Evolutionary conservation across 2,888 invertebrate species (phyloP).

Genomic region (Unio pictorum): DNA sequence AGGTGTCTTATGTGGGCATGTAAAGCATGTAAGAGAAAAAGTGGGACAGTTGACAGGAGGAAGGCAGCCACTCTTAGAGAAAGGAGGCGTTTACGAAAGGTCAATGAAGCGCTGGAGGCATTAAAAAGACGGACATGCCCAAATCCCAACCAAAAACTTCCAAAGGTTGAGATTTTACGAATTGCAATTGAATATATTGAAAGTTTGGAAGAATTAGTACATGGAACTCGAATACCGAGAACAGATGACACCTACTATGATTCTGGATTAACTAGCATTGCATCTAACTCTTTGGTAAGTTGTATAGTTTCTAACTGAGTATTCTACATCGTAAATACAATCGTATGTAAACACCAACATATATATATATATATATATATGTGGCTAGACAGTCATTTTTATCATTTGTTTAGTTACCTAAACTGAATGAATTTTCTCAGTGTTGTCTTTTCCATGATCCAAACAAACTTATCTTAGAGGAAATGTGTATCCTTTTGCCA

Average conservation of each 20-base stretch:
- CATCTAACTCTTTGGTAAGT: slow-evolving; percentile 66
- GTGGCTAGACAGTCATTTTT: too few species aligned
- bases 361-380: too few species aligned
- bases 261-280: slow-evolving; percentile 54
- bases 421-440: too few species aligned
- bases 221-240: slow-evolving; percentile 57
- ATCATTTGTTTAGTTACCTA: too few species aligned
- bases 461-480: too few species aligned
- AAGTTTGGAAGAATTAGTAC: slow-evolving; percentile 73
- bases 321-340: too few species aligned
- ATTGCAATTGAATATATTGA: slow-evolving; percentile 99
- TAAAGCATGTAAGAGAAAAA: slow-evolving; percentile 94
- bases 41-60: slow-evolving; percentile 93
- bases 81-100: slow-evolving; percentile 92
- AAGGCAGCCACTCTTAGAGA: slow-evolving; percentile 98
- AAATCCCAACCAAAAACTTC: slow-evolving; percentile 95
- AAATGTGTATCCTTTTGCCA: too few species aligned
- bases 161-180: slow-evolving; percentile 96
- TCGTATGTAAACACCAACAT: too few species aligned
- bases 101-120: slow-evolving; percentile 98
- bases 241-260: slow-evolving; percentile 55
- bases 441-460: too few species aligned
- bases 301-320: too few species aligned
- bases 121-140: slow-evolving; percentile 93
- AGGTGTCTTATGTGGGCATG: slow-evolving; percentile 96